Conservation (phyloP, 92 coral and sea anemone genomes). For the Phymanthus crucifer region DNA sequence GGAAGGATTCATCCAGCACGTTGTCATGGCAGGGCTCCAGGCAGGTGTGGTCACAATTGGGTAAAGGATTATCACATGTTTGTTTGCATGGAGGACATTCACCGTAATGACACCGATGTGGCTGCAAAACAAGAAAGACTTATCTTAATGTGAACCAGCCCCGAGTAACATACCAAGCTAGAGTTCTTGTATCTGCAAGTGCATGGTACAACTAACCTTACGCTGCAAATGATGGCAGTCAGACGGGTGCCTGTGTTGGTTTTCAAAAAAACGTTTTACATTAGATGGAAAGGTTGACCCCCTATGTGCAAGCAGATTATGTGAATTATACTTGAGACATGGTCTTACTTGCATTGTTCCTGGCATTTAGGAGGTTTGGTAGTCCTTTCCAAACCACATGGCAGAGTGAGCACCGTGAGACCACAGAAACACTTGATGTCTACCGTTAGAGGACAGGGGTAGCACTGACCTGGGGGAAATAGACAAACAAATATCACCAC, state of each 20-base stretch:
- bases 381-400: constrained; percentile 90
- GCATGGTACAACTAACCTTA: constrained; percentile 42
- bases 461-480: constrained; percentile 71
- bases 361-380: constrained; percentile 93
- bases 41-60: constrained; percentile 77
- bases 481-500: background rate
- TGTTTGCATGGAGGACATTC: constrained; percentile 82
- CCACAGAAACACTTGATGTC: constrained; percentile 91
- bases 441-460: constrained; percentile 91
- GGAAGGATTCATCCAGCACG: constrained; percentile 45
- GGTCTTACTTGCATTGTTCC: constrained; percentile 81
- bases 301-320: background rate
- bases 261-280: background rate
- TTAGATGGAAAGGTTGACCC: background rate
- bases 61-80: constrained; percentile 53
- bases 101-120: constrained; percentile 90
- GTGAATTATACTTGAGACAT: background rate
- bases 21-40: constrained; percentile 84
- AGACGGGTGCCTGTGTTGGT: constrained; percentile 65
- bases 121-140: constrained; percentile 38
- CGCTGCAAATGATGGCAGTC: constrained; percentile 84
- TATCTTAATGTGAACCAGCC: background rate
- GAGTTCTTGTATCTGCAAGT: too few relatives aligned
- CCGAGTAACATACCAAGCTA: background rate
- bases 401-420: constrained; percentile 73